Evolutionary conservation across 2,888 invertebrate genomes (phyloP).

Genomic region (Drosophila koepferae): DNA sequence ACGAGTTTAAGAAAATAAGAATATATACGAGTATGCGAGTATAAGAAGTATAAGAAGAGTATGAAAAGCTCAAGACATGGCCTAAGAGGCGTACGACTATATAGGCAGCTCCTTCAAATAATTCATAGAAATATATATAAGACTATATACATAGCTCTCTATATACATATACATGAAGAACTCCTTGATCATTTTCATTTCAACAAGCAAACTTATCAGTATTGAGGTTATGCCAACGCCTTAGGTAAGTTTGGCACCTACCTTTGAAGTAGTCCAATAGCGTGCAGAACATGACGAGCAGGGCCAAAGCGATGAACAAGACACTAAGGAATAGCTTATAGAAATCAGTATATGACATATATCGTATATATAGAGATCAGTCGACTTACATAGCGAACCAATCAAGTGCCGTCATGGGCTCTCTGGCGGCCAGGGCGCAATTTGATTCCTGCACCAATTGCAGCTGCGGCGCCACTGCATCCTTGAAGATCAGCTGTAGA

Average conservation of each 20-base stretch:
- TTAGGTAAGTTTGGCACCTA: conserved; percentile 14
- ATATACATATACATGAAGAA: neutral
- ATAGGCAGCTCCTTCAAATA: neutral
- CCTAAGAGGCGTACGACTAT: neutral
- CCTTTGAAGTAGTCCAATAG: conserved; percentile 57
- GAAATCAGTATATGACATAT: neutral
- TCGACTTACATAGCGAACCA: conserved; percentile 75
- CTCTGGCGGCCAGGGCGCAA: conserved; percentile 11
- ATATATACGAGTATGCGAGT: too few species aligned
- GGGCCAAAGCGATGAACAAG: conserved; percentile 37
- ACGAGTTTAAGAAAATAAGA: too few species aligned
- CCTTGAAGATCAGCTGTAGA: conserved; percentile 36
- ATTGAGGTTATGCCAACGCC: neutral
- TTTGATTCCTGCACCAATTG: conserved; percentile 37
- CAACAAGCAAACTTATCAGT: conserved; percentile 1
- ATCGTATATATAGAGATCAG: neutral
- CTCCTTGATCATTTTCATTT: conserved; percentile 4
- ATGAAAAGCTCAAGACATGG: too few species aligned
- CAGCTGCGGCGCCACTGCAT: neutral
- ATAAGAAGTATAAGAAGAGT: too few species aligned
- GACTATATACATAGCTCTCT: neutral
- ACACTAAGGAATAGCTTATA: conserved; percentile 26
- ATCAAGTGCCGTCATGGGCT: conserved; percentile 62
- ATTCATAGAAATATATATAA: neutral
- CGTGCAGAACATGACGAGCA: conserved; percentile 58